Percentiles rank a stretch among this genome's conserved stretches.
Conservation (phyloP, 2,888 invertebrate genomes). For the Minunthozetes semirufus region DNA sequence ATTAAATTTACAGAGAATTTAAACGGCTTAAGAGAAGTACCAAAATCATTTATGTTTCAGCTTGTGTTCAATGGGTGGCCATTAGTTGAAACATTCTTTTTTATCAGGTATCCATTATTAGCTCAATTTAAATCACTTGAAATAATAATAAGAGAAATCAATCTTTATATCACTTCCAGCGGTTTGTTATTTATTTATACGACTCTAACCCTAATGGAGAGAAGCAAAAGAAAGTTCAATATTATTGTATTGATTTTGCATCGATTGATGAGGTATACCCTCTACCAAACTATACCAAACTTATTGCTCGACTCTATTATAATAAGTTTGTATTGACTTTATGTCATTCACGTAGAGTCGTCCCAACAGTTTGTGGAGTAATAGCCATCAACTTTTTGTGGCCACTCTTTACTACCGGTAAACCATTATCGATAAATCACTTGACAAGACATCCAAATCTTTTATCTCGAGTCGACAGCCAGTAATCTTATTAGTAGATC, state of each 20-base stretch:
- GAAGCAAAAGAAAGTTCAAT: neutral
- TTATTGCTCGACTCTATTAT: too few relatives aligned
- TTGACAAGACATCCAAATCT: neutral
- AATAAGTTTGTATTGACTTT: too few relatives aligned
- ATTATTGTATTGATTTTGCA: neutral
- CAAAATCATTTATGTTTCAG: constrained; percentile 36
- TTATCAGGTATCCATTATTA: neutral
- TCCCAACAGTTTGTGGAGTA: neutral
- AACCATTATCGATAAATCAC: neutral
- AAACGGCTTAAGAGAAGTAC: neutral
- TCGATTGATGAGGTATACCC: constrained; percentile 6
- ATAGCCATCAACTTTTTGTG: constrained; percentile 3
- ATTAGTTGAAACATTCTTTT: constrained; percentile 16
- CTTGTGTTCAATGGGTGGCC: neutral
- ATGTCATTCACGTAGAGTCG: neutral
- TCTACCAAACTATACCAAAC: too few relatives aligned
- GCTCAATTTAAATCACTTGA: neutral
- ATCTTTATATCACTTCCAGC: neutral
- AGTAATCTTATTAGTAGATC: neutral
- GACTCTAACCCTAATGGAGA: neutral
- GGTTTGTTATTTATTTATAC: neutral
- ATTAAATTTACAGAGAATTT: neutral
- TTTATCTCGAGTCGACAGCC: too few relatives aligned
- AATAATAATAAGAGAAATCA: neutral
- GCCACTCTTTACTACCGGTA: constrained; percentile 1